Evolutionary conservation across 2,113 vertebrate species (phyloP), one percentile per base, ranked within the genome.

Genomic region (Hymenochirus boettgeri): DNA sequence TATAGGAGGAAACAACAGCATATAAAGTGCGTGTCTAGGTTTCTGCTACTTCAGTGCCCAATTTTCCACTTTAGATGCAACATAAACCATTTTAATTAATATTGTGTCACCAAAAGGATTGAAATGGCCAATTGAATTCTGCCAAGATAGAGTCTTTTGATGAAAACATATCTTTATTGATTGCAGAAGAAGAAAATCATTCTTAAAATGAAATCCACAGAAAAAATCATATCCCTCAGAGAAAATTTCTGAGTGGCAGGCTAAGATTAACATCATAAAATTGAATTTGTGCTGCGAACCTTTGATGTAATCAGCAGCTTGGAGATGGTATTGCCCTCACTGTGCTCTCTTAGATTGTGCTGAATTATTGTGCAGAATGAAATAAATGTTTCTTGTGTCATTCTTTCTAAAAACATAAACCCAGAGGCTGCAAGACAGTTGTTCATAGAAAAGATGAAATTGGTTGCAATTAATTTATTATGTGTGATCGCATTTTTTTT

Each of bases 81-180:
- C 82, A 85, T 84, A 82, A 85, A 82, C 77, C 81, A 82, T 85
- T 85, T 87, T 87, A 88, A 88, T 88, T 88, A 89, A 88, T 86
- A 81, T 67, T 81, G 74, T 84, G 83, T 83, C 86, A 85, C 82
- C 80, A 80, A 78, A 81, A 84, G 75, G 79, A 83, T 81, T 83
- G 82, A 86, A 81, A 82, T 5, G 74, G 83, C 81, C 83, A 85
- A 83, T 82, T 88, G 86, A 87, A 86, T 89, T 87, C 80, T 82
- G 76, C 86, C 78, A 83, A 85, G 82, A 84, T 84, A 84, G 81
- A 85, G 77, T 83, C 82, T 88, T 86, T 86, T 84, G 82, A 87
- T 86, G 85, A 87, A 89, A 89, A 86, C 84, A 81, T 85, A 83
- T 82, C 82, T 86, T 89, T 87, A 89, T 87, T 88, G 86, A 90